These are phyloP conservation scores for Sycophaga agraensis DNA, from an alignment of 1,140 invertebrate species.

Conservation along the genomic window DNA sequence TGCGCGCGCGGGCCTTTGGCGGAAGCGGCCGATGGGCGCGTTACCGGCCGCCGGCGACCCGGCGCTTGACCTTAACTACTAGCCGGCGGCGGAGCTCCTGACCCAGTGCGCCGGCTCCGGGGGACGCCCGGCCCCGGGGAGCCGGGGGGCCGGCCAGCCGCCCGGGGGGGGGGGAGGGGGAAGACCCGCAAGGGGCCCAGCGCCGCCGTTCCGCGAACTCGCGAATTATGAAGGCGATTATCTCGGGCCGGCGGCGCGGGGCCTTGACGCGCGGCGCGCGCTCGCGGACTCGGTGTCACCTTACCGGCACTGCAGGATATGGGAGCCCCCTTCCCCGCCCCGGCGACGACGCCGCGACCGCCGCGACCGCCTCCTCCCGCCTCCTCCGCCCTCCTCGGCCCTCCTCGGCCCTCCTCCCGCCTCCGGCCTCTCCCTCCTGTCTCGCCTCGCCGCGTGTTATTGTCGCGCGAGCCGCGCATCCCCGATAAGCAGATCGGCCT, in stretches of 20 bases:
- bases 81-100: slow-evolving; percentile 37
- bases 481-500: no score
- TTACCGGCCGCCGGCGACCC: not conserved
- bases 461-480: no score
- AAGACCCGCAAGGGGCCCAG: not conserved
- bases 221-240: slow-evolving; percentile 54
- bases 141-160: not conserved
- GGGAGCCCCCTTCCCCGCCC: no score
- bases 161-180: no score
- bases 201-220: slow-evolving; percentile 44
- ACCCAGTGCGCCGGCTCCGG: slow-evolving; percentile 37
- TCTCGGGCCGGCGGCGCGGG: slow-evolving; percentile 35
- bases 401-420: no score
- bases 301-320: slow-evolving; percentile 40
- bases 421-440: not conserved
- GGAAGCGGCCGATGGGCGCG: not conserved
- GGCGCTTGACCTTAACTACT: not conserved
- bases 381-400: no score
- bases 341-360: no score
- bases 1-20: not conserved
- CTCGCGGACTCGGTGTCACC: slow-evolving; percentile 48
- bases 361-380: no score
- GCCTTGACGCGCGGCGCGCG: slow-evolving; percentile 41
- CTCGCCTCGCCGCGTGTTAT: not conserved
- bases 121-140: not conserved